These are phyloP conservation scores for Hirtodrosophila cameraria DNA, from an alignment of 2,888 invertebrate species.

Conservation along the genomic window DNA sequence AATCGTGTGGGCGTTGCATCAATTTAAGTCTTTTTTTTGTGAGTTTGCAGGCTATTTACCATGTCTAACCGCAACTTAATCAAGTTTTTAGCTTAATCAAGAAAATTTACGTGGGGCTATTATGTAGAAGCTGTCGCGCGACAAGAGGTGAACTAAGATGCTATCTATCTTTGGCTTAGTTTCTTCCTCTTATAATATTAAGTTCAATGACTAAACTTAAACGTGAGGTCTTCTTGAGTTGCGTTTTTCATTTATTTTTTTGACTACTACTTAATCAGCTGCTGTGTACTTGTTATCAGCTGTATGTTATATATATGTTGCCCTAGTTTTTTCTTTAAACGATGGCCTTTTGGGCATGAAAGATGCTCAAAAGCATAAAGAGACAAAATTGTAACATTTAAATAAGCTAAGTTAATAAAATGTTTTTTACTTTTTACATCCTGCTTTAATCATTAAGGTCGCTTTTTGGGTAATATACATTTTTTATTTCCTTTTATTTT, in stretches of 20 bases:
- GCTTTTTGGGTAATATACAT: not conserved
- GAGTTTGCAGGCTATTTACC: slow-evolving; percentile 15
- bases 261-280: slow-evolving; percentile 58
- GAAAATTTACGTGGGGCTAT: slow-evolving; percentile 17
- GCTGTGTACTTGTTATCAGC: slow-evolving; percentile 53
- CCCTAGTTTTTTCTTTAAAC: slow-evolving; percentile 59
- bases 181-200: slow-evolving; percentile 43
- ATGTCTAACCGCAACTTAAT: slow-evolving; percentile 36
- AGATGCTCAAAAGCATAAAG: not conserved
- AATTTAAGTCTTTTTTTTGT: slow-evolving; percentile 5
- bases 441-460: not conserved
- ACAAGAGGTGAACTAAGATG: slow-evolving; percentile 1
- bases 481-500: not conserved
- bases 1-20: slow-evolving; percentile 15
- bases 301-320: slow-evolving; percentile 52
- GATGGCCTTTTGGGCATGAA: slow-evolving; percentile 10
- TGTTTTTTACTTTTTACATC: not conserved
- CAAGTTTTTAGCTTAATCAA: slow-evolving; percentile 31
- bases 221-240: slow-evolving; percentile 37
- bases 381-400: not conserved
- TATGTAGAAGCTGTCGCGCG: slow-evolving; percentile 13
- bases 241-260: slow-evolving; percentile 12
- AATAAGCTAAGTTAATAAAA: not conserved
- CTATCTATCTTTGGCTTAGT: slow-evolving; percentile 1
- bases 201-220: slow-evolving; percentile 73